These are phyloP conservation scores for Drosophila buzzatii DNA, from an alignment of 2,888 invertebrate genomes.

Conservation along the genomic window DNA sequence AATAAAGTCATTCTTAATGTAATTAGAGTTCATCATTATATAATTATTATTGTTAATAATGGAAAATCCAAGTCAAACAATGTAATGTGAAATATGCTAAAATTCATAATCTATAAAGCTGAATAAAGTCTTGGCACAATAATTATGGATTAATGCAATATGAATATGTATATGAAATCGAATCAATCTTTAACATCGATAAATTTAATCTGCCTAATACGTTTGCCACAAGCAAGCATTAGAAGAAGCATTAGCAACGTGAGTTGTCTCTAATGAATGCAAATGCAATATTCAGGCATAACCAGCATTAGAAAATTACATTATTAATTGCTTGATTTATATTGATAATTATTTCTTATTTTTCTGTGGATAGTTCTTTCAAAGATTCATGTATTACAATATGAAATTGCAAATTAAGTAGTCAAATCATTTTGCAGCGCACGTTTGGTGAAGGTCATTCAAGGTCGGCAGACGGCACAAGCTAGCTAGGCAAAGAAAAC, in stretches of 20 bases:
- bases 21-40: background rate
- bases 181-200: background rate
- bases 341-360: constrained; percentile 13
- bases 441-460: constrained; percentile 2
- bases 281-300: constrained; percentile 30
- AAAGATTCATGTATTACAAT: no score
- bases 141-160: background rate
- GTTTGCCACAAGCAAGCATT: constrained; percentile 2
- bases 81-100: background rate
- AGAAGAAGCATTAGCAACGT: constrained; percentile 14
- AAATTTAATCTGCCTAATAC: background rate
- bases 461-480: constrained; percentile 3
- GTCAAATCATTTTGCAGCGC: background rate
- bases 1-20: background rate
- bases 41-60: background rate
- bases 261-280: constrained; percentile 48
- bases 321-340: constrained; percentile 62
- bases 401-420: background rate
- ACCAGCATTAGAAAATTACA: constrained; percentile 45
- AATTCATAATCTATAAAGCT: background rate
- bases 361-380: no score
- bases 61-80: background rate
- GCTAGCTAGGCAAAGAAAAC: background rate
- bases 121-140: background rate
- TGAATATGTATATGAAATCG: constrained; percentile 6